Base-by-base conservation (phyloP, 2,797 vertebrate species). In the Anniella stebbinsi region DNA sequence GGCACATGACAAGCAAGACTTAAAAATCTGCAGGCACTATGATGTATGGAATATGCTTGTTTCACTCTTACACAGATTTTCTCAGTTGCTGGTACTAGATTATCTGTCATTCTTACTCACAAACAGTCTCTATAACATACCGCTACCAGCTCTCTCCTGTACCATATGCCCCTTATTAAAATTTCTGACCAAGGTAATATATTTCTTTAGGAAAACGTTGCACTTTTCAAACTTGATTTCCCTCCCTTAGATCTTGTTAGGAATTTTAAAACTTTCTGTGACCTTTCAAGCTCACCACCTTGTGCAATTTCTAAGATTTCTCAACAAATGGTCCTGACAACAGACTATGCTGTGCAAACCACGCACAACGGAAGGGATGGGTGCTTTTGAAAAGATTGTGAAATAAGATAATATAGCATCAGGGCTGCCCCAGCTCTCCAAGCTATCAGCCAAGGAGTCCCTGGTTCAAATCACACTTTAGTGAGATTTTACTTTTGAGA, bases 161-260 rank as follows among this genome's bases (percentile, higher is more conserved):
- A 38, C 11, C 75, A 15, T 77, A 66, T 66, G 21, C 0, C 0
- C 12, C 4, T 73, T 75, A 18, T 76, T 80, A 38, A 36, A 94
- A 92, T 93, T 91, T 86, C 84, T 91, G 85, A 91, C 48, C 41
- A 93, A 80, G 3, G 2, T 93, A 88, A n/a, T 36, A 11, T 41
- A 73, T 82, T 87, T 69, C 80, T 87, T 82, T 30, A 30, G 41
- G 13, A 82, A 92, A 91, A 84, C 1, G 2, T 7, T 18, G 5
- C 0, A 0, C 1, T 90, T 87, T n/a, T 41, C 72, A 48, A 15
- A 63, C 21, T 2, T 91, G 30, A 70, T 87, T 93, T 93, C 86
- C 3, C 45, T 85, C 8, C 54, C 0, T 0, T 4, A 80, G 1
- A 85, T 60, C 75, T 41, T 15, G 3, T 57, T 90, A 83, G 86